Evolutionary conservation across 2,888 invertebrate species (phyloP).

Genomic region (Acanthosoma haemorrhoidale): DNA sequence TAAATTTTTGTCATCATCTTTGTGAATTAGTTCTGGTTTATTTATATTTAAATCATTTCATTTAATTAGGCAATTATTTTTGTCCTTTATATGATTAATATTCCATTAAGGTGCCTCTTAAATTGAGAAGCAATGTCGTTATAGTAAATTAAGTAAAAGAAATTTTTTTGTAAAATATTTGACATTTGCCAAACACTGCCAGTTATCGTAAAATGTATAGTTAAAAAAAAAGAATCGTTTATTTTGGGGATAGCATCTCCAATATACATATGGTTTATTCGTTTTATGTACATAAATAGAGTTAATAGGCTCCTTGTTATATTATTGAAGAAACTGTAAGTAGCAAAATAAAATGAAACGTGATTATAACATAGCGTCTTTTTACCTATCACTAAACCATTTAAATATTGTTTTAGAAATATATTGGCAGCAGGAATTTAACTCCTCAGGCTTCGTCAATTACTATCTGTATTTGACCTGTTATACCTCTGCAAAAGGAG

Average conservation of each 20-base stretch:
- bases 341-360: constrained; percentile 34
- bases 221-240: constrained; percentile 30
- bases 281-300: constrained; percentile 26
- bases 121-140: constrained; percentile 31
- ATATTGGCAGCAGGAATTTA: too few relatives aligned
- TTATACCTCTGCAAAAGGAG: too few relatives aligned
- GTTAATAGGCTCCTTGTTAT: constrained; percentile 26
- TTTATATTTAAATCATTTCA: background rate
- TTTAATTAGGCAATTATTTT: constrained; percentile 1
- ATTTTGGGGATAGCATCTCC: constrained; percentile 16
- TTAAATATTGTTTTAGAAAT: too few relatives aligned
- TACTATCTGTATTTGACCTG: too few relatives aligned
- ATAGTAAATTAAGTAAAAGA: constrained; percentile 22
- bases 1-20: constrained; percentile 3
- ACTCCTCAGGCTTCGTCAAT: too few relatives aligned
- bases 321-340: constrained; percentile 36
- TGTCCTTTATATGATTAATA: constrained; percentile 2
- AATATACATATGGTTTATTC: constrained; percentile 14
- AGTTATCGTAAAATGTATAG: constrained; percentile 30
- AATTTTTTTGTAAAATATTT: constrained; percentile 25
- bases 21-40: constrained; percentile 6
- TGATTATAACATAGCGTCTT: background rate
- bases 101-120: constrained; percentile 30
- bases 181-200: constrained; percentile 34
- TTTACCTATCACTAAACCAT: too few relatives aligned